Percentiles rank a stretch among this genome's conserved stretches.
Evolutionary conservation across 2,113 vertebrate genomes (phyloP).

Genomic region (Origma solitaria): DNA sequence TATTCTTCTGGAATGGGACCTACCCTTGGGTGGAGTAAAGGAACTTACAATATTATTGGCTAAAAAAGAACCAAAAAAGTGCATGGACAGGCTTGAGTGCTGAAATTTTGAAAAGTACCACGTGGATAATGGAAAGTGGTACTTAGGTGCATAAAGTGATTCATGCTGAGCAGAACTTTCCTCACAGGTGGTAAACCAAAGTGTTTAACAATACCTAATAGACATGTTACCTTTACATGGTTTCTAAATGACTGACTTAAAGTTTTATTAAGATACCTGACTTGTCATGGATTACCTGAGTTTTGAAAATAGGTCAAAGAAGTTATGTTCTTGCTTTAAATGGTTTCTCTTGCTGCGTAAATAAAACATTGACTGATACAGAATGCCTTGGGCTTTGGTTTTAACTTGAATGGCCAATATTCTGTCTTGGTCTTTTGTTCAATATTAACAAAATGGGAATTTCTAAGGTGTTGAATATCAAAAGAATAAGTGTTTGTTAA

Average conservation of each 20-base stretch:
- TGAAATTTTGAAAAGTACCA: not conserved
- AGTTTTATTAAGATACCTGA: not conserved
- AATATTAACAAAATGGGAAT: not conserved
- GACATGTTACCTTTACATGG: fast-evolving
- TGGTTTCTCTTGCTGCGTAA: not conserved
- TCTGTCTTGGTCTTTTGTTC: not conserved
- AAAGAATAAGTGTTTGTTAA: not conserved
- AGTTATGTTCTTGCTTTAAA: not conserved
- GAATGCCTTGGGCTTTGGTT: not conserved
- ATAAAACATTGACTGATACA: not conserved
- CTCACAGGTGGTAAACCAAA: not conserved
- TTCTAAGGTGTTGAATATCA: not conserved
- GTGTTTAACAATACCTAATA: not conserved
- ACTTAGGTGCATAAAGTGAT: not conserved
- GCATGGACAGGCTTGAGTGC: not conserved
- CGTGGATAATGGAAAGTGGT: not conserved
- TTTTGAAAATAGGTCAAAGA: not conserved
- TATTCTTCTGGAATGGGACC: not conserved
- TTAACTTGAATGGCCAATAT: not conserved
- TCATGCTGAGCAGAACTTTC: not conserved
- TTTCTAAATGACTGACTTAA: not conserved
- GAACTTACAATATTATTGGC: not conserved
- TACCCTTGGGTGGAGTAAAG: not conserved
- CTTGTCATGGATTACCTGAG: not conserved
- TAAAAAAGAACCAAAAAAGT: not conserved